Conservation (phyloP, 2,113 vertebrate genomes). For the Grammomys dolichurus region DNA sequence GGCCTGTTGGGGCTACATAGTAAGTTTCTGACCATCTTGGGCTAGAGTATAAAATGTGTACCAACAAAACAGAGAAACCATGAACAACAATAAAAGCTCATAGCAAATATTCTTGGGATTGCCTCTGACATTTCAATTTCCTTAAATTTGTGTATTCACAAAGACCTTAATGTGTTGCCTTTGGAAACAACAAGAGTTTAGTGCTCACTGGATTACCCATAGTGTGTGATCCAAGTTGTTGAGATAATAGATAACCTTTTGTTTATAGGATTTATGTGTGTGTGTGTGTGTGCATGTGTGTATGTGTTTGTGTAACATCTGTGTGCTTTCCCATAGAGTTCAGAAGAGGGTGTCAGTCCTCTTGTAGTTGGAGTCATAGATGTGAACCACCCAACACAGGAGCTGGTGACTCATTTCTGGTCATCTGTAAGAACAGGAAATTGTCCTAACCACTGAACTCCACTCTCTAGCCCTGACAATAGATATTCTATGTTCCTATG, state of each 20-base stretch:
- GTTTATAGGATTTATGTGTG: background rate
- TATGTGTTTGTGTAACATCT: background rate
- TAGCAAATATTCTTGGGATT: slow-evolving; percentile 1
- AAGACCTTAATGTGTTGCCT: background rate
- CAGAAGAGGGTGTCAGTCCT: background rate
- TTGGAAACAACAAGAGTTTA: background rate
- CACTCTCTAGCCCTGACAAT: background rate
- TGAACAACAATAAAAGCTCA: background rate
- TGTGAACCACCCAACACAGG: background rate
- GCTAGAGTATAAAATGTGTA: background rate
- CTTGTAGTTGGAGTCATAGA: background rate
- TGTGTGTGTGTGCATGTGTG: background rate
- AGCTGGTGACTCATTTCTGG: background rate
- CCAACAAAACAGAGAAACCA: background rate
- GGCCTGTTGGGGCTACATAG: background rate
- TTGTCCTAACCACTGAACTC: background rate
- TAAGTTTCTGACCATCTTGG: background rate
- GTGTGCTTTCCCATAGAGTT: background rate
- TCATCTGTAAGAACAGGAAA: background rate
- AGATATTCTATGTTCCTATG: background rate
- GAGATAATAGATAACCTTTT: background rate
- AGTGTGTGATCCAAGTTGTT: background rate
- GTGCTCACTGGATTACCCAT: background rate
- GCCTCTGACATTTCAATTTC: background rate
- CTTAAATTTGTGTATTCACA: slow-evolving; percentile 39